These are phyloP conservation scores for Hydra vulgaris DNA, from an alignment of 30 jellyfish, hydroid and myxozoan species.

Conservation along the genomic window DNA sequence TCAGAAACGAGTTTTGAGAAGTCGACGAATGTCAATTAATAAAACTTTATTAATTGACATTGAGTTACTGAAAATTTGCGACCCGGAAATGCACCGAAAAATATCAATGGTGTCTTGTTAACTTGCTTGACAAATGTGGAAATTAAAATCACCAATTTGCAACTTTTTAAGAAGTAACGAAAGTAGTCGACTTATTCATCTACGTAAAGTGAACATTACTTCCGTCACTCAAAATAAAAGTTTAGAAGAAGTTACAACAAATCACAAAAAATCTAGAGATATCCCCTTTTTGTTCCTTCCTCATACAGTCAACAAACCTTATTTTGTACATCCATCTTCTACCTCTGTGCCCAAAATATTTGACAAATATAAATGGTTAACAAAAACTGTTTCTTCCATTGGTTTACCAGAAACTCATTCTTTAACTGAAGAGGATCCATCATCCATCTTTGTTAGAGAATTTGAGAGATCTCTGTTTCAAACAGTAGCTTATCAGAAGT, in stretches of 20 bases:
- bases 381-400: slow-evolving; percentile 56
- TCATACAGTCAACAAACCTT: slow-evolving; percentile 39
- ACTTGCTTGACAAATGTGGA: too few relatives aligned
- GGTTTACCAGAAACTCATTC: slow-evolving; percentile 45
- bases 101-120: too few relatives aligned
- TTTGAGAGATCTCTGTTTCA: slow-evolving; percentile 38
- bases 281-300: slow-evolving; percentile 37
- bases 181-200: too few relatives aligned
- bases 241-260: background rate
- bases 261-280: background rate
- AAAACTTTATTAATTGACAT: too few relatives aligned
- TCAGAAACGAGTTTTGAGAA: too few relatives aligned
- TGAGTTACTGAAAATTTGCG: too few relatives aligned
- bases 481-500: slow-evolving; percentile 34
- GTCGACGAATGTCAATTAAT: too few relatives aligned
- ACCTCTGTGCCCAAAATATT: slow-evolving; percentile 21
- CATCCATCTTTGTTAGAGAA: slow-evolving; percentile 9
- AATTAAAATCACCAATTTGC: too few relatives aligned
- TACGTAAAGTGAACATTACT: background rate
- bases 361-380: slow-evolving; percentile 64
- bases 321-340: slow-evolving; percentile 13
- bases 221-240: background rate
- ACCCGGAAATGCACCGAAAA: too few relatives aligned
- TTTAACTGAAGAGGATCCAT: background rate
- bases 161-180: too few relatives aligned